Conservation (phyloP, 2,113 vertebrate species). For the Platichthys stellatus region DNA sequence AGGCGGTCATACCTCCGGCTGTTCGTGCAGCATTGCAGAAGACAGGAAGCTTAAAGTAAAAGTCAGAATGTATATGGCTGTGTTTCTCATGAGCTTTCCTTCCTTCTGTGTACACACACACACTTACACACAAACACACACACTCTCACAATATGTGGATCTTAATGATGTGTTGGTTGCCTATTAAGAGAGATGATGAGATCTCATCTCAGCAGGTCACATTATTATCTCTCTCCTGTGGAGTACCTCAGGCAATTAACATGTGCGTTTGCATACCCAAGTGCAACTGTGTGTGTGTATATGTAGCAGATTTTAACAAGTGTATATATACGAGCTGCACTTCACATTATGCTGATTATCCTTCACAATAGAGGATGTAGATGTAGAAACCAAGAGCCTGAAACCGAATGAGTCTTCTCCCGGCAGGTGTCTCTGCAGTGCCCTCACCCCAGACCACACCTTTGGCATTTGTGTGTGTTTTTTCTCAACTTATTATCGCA, state of each 20-base stretch:
- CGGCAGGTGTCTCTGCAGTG: not conserved
- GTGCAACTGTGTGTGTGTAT: not conserved
- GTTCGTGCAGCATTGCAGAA: constrained; percentile 47
- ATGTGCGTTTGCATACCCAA: constrained; percentile 13
- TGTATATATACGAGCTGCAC: not conserved
- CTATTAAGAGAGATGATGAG: constrained; percentile 50
- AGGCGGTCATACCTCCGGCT: constrained; percentile 36
- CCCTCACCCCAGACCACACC: constrained; percentile 13
- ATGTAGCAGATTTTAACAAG: not conserved
- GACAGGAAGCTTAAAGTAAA: constrained; percentile 52
- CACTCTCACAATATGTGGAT: constrained; percentile 27
- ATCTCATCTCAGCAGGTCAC: constrained; percentile 59
- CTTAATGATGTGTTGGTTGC: constrained; percentile 47
- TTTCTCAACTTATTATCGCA: constrained; percentile 26
- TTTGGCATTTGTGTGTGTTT: not conserved
- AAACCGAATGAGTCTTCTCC: not conserved
- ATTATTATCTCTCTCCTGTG: constrained; percentile 49
- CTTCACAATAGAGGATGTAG: not conserved
- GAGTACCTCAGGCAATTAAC: constrained; percentile 31
- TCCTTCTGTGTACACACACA: constrained; percentile 20
- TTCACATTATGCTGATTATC: not conserved
- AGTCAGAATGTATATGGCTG: constrained; percentile 42
- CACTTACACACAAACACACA: constrained; percentile 2
- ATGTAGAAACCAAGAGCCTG: constrained; percentile 2
- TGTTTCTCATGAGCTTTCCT: constrained; percentile 35